Conservation (phyloP, 2,888 invertebrate genomes). For the Odontomyia ornata region DNA sequence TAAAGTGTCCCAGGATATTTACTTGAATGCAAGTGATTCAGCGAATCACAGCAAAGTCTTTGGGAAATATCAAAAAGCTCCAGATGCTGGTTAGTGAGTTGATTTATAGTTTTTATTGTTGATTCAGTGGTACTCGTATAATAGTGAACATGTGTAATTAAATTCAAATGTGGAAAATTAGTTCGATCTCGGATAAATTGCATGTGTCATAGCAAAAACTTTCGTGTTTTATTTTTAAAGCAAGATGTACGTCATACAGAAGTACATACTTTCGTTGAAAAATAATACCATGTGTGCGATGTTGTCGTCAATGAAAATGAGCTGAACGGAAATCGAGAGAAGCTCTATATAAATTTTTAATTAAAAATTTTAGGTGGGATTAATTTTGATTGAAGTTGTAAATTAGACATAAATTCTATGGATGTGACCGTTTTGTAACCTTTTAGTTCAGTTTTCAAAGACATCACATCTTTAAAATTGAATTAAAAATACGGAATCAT, state of each 20-base stretch:
- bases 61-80: constrained; percentile 43
- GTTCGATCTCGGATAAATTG: no score
- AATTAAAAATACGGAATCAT: no score
- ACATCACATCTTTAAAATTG: no score
- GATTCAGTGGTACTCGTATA: no score
- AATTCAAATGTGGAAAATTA: neutral
- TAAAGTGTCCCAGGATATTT: constrained; percentile 62
- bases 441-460: no score
- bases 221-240: constrained; percentile 31
- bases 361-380: no score
- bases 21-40: constrained; percentile 55
- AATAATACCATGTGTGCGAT: constrained; percentile 8
- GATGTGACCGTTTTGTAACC: no score
- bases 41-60: constrained; percentile 31
- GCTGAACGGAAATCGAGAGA: neutral
- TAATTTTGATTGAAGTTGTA: no score
- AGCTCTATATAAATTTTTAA: no score
- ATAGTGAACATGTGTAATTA: no score
- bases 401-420: no score
- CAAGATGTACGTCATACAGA: neutral
- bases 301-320: constrained; percentile 27
- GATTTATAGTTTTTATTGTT: neutral
- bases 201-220: neutral
- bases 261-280: neutral
- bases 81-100: constrained; percentile 40